Evolutionary conservation across 2,888 invertebrate species (phyloP).

Genomic region (Nasonovia ribisnigri): DNA sequence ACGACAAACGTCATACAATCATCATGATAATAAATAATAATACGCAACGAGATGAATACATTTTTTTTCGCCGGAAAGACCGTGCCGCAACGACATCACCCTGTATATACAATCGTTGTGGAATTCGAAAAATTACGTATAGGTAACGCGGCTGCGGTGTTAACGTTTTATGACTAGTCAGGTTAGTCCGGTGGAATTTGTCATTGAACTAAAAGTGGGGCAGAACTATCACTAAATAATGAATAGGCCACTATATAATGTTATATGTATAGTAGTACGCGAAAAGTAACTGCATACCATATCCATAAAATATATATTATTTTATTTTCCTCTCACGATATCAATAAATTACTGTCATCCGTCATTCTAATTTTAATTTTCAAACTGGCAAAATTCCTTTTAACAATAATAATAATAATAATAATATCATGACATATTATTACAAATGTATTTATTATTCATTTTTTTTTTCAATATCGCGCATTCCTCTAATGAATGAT

Average conservation of each 20-base stretch:
- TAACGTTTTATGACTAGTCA: conserved; percentile 64
- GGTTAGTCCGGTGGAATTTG: conserved; percentile 64
- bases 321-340: conserved; percentile 45
- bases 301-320: conserved; percentile 56
- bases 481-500: background rate
- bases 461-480: background rate
- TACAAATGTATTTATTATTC: background rate
- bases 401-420: background rate
- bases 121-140: conserved; percentile 63
- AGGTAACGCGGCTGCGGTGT: conserved; percentile 42
- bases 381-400: conserved; percentile 3
- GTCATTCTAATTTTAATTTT: conserved; percentile 24
- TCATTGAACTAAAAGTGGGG: conserved; percentile 65
- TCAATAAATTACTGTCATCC: conserved; percentile 45
- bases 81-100: conserved; percentile 15
- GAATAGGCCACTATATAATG: conserved; percentile 53
- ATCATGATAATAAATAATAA: conserved; percentile 23
- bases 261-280: conserved; percentile 4
- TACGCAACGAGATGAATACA: background rate
- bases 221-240: conserved; percentile 65
- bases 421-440: background rate
- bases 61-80: background rate
- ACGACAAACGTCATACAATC: background rate
- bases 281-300: conserved; percentile 62
- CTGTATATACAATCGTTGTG: conserved; percentile 50